Evolutionary conservation across 2,113 vertebrate genomes (phyloP).

Genomic region (Misgurnus anguillicaudatus): DNA sequence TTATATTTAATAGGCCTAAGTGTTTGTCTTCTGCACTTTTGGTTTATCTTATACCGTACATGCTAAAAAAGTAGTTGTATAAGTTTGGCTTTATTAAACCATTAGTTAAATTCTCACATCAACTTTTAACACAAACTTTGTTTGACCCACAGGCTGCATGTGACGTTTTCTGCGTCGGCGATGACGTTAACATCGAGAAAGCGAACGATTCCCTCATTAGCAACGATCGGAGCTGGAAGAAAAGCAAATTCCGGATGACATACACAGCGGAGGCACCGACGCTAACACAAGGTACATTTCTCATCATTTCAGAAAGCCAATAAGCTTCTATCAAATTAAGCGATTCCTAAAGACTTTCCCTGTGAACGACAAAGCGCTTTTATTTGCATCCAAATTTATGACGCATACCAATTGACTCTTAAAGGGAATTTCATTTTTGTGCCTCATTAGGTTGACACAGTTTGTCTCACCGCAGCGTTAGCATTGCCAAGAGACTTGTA

Average conservation of each 20-base stretch:
- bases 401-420: constrained; percentile 18
- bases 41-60: background rate
- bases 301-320: constrained; percentile 9
- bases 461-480: background rate
- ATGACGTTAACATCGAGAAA: constrained; percentile 97
- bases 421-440: background rate
- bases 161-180: constrained; percentile 96
- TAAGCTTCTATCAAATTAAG: constrained; percentile 16
- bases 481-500: constrained; percentile 22
- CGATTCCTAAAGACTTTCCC: background rate
- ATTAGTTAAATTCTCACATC: background rate
- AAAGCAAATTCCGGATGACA: constrained; percentile 93
- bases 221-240: constrained; percentile 98
- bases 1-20: too few species aligned
- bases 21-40: background rate
- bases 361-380: constrained; percentile 9
- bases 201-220: constrained; percentile 95
- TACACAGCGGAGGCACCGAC: constrained; percentile 87
- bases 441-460: constrained; percentile 24
- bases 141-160: constrained; percentile 87
- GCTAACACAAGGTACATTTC: constrained; percentile 83
- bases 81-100: background rate
- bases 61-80: background rate
- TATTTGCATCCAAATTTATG: constrained; percentile 24
- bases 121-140: background rate